Base-by-base conservation (phyloP, 2,797 vertebrate species). In the Alectoris magna region DNA sequence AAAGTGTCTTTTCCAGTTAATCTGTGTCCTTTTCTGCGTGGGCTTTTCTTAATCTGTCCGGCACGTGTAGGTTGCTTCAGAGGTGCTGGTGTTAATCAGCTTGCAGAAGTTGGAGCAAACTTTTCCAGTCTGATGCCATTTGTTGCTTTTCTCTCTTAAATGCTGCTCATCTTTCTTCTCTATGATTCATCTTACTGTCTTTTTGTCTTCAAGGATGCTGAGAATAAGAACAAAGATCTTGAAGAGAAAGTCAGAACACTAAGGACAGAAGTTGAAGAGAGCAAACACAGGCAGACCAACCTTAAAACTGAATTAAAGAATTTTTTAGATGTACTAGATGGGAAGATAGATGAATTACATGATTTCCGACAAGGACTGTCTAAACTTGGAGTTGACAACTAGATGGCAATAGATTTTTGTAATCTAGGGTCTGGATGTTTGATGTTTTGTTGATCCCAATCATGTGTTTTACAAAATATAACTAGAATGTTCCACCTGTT, bases 281-380 rank as follows among this genome's bases (percentile, higher is more conserved):
- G 98, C 81, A 98, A 96, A 67, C 98, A 98, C 66, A 98, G 99
- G 88, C 99, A 99, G 92, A 98, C 97, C 91, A 98, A 98, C 97
- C 98, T 99, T 97, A 99, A 99, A 98, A 98, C 97, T 72, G 99
- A 99, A 97, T 97, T 99, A 88, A 99, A 99, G 98, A 98, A 98
- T 97, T 99, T 99, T 97, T 98, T 99, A 98, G 99, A 99, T 89
- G 97, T 99, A 94, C 97, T 99, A 95, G 99, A 99, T 0, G 98
- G 99, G 39, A 99, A 99, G 97, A 99, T 99, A 39, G 99, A 99
- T 23, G 99, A 99, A 97, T 98, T 99, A 94, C 99, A 99, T 5
- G 98, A 99, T 97, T 98, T 99, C 97, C 98, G 99, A 89, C 98
- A 99, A 96, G 99, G 98, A 80, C 98, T 99, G 60, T 99, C 99